A percentile compares a stretch with the other conserved stretches of the same genome.
phyloP scores from a whole-genome alignment of 64 coral and sea anemone species.

The Porites australiensis region DNA sequence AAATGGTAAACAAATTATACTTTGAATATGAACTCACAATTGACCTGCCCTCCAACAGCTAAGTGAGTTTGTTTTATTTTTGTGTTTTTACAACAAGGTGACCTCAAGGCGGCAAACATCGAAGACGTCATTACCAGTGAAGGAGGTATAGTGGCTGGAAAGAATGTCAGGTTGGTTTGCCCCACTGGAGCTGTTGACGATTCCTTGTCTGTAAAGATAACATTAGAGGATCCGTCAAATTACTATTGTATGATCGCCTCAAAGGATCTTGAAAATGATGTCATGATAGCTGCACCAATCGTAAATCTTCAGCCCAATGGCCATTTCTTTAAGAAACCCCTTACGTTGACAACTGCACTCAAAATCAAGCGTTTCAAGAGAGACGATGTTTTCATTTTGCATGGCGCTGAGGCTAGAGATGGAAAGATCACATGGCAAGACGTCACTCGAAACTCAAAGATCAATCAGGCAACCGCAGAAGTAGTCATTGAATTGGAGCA shows the following conservation, averaged over 20 bases:
- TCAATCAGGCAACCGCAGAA: neutral
- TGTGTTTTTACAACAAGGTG: too few relatives aligned
- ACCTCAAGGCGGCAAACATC: too few relatives aligned
- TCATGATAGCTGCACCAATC: neutral
- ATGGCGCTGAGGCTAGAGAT: neutral
- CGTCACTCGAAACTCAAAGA: neutral
- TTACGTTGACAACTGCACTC: neutral
- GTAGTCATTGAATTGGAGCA: constrained; percentile 11
- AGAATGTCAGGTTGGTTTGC: neutral
- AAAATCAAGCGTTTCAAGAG: neutral
- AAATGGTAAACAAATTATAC: too few relatives aligned
- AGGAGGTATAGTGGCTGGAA: neutral
- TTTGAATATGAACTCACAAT: too few relatives aligned
- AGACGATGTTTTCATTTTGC: neutral
- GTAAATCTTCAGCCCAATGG: constrained; percentile 25
- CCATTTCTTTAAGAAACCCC: constrained; percentile 12
- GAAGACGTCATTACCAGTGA: neutral
- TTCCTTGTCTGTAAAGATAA: neutral
- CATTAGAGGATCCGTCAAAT: constrained; percentile 20
- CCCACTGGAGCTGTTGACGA: constrained; percentile 18
- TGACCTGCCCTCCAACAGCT: too few relatives aligned
- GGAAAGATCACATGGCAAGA: constrained; percentile 23
- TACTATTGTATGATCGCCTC: constrained; percentile 14
- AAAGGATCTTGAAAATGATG: constrained; percentile 10
- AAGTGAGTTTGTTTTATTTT: too few relatives aligned